These are phyloP conservation scores for Danio aesculapii DNA, from an alignment of 2,797 vertebrate genomes.

Conservation along the genomic window DNA sequence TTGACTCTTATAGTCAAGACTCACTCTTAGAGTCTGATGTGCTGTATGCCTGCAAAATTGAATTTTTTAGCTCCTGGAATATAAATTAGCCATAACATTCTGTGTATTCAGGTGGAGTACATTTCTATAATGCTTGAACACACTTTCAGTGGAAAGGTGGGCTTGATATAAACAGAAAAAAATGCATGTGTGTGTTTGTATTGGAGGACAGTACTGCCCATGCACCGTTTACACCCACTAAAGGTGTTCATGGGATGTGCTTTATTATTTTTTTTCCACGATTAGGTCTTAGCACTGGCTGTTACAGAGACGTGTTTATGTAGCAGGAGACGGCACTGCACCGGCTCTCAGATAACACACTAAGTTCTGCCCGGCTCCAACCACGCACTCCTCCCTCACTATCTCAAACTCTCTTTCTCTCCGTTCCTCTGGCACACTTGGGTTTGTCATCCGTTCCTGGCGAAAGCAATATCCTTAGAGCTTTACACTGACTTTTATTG, in stretches of 20 bases:
- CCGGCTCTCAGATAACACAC: constrained; percentile 78
- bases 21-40: too few relatives aligned
- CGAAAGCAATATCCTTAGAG: constrained; percentile 1
- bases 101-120: background rate
- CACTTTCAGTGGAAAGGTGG: constrained; percentile 56
- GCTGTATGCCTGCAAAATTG: background rate
- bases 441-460: constrained; percentile 36
- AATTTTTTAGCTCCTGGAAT: background rate
- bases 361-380: constrained; percentile 57
- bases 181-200: constrained; percentile 47
- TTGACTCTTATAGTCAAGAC: background rate
- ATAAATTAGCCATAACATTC: background rate
- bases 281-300: constrained; percentile 83
- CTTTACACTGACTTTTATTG: background rate
- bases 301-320: constrained; percentile 87
- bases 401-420: constrained; percentile 29
- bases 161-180: constrained; percentile 61
- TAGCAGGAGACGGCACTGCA: constrained; percentile 74
- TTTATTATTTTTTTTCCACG: constrained; percentile 21
- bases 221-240: constrained; percentile 71
- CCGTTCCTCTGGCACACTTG: constrained; percentile 27
- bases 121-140: constrained; percentile 57
- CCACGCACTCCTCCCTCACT: constrained; percentile 52
- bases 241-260: constrained; percentile 71
- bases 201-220: constrained; percentile 59